Percentiles rank a stretch among this genome's conserved stretches.
phyloP scores from a whole-genome alignment of 2,888 invertebrate genomes.

The Mongoloraphidia duomilia region DNA sequence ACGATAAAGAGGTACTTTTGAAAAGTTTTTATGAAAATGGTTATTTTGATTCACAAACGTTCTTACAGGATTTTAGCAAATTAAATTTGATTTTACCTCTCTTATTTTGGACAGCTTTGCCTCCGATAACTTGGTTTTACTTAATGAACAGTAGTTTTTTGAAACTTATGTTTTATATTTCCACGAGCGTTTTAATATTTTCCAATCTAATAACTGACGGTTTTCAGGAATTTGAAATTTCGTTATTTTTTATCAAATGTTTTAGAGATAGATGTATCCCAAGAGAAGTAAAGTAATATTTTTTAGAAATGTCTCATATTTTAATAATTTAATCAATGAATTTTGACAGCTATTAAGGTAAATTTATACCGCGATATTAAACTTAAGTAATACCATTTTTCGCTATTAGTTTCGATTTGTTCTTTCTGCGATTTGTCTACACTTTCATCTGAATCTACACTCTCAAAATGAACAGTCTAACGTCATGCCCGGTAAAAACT shows the following conservation, averaged over 20 bases:
- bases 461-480: too few relatives aligned
- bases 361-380: too few relatives aligned
- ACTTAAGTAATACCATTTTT: too few relatives aligned
- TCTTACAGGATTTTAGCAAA: conserved; percentile 22
- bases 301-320: too few relatives aligned
- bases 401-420: too few relatives aligned
- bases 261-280: too few relatives aligned
- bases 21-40: conserved; percentile 43
- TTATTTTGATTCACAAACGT: conserved; percentile 26
- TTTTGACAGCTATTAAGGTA: too few relatives aligned
- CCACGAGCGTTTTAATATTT: conserved; percentile 37
- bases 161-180: conserved; percentile 38
- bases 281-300: too few relatives aligned
- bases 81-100: conserved; percentile 38
- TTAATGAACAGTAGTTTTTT: conserved; percentile 32
- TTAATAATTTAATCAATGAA: too few relatives aligned
- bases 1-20: conserved; percentile 46
- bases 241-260: conserved; percentile 5
- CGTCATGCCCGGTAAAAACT: too few relatives aligned
- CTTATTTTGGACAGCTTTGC: conserved; percentile 49
- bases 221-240: conserved; percentile 43
- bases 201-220: conserved; percentile 42
- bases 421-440: too few relatives aligned
- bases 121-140: conserved; percentile 32
- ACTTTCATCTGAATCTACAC: too few relatives aligned